Percentiles rank a stretch among this genome's conserved stretches.
Conservation (phyloP, 2,113 vertebrate species). For the Nymphicus hollandicus region DNA sequence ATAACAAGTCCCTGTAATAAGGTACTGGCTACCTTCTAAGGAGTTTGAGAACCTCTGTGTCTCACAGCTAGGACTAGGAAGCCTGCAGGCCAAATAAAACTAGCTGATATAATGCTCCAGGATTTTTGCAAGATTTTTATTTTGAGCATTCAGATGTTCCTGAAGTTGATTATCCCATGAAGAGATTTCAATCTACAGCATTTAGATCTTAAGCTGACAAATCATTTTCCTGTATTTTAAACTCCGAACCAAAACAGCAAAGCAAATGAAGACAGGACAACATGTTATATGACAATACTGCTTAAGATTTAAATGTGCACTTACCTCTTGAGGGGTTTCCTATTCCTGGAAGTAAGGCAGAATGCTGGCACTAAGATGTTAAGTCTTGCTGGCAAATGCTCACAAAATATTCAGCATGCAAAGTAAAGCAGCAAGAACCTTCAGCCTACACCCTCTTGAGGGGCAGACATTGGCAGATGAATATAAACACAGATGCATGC, state of each 20-base stretch:
- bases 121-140: background rate
- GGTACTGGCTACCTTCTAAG: background rate
- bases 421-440: constrained; percentile 34
- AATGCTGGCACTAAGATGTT: background rate
- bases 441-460: constrained; percentile 2
- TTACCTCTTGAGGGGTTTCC: background rate
- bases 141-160: background rate
- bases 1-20: background rate
- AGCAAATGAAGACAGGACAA: constrained; percentile 24
- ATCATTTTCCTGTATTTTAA: background rate
- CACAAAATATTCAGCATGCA: constrained; percentile 10
- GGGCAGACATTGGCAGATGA: background rate
- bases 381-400: constrained; percentile 28
- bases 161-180: background rate
- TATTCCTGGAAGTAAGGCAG: background rate
- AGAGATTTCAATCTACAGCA: background rate
- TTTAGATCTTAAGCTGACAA: background rate
- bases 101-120: background rate
- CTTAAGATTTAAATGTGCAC: background rate
- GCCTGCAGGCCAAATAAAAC: background rate
- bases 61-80: background rate
- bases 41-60: constrained; percentile 64
- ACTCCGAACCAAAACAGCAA: constrained; percentile 41
- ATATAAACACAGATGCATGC: background rate
- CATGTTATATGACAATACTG: background rate